These are phyloP conservation scores for Phymorhynchus buccinoides DNA, from an alignment of 1,140 invertebrate species.

Conservation along the genomic window DNA sequence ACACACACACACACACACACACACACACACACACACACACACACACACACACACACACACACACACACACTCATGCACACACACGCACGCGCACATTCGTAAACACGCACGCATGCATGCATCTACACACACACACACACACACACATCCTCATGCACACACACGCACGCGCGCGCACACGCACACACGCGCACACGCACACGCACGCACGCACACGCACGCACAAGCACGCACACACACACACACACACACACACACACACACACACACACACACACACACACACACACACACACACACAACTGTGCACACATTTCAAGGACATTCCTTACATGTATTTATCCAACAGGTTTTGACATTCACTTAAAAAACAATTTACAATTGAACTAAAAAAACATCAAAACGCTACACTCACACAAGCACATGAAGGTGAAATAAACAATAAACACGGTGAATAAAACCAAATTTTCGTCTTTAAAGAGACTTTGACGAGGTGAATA, in stretches of 20 bases:
- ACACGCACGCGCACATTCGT: not conserved
- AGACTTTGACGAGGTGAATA: too few relatives aligned
- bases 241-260: constrained; percentile 10
- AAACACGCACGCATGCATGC: not conserved
- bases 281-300: constrained; percentile 5
- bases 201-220: not conserved
- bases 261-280: constrained; percentile 5
- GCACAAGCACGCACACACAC: not conserved
- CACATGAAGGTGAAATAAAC: too few relatives aligned
- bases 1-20: too few relatives aligned
- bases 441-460: too few relatives aligned
- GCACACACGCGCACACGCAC: not conserved
- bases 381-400: too few relatives aligned
- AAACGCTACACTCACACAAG: too few relatives aligned
- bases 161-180: not conserved
- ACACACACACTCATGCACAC: not conserved
- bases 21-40: too few relatives aligned
- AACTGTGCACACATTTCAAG: too few relatives aligned
- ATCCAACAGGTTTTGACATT: too few relatives aligned
- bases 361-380: too few relatives aligned
- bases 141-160: not conserved
- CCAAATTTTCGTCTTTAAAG: too few relatives aligned
- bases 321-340: too few relatives aligned
- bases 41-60: not conserved
- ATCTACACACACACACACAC: not conserved